phyloP scores from a whole-genome alignment of 2,888 invertebrate genomes.

The Acanthococcus lagerstroemiae region DNA sequence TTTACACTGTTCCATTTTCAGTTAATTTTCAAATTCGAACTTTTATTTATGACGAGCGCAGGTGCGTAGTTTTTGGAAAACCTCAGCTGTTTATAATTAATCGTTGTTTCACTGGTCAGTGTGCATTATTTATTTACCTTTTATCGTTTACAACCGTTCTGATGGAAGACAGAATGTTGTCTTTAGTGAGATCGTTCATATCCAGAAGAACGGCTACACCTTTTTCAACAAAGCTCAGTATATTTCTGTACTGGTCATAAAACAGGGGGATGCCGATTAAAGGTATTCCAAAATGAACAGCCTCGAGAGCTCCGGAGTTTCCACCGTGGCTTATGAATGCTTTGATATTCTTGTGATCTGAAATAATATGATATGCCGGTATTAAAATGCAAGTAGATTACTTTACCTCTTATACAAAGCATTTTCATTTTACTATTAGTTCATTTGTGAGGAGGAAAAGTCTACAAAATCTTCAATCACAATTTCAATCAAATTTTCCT shows the following conservation, averaged over 20 bases:
- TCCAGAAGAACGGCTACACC: constrained; percentile 41
- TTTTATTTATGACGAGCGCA: too few species aligned
- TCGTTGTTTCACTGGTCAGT: too few species aligned
- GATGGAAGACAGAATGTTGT: constrained; percentile 34
- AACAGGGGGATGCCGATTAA: constrained; percentile 43
- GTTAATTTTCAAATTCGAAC: too few species aligned
- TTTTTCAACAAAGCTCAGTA: constrained; percentile 38
- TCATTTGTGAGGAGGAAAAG: too few species aligned
- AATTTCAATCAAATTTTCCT: too few species aligned
- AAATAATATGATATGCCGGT: constrained; percentile 23
- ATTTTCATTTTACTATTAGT: too few species aligned
- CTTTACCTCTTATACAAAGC: too few species aligned
- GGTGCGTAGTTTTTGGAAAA: too few species aligned
- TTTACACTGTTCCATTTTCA: too few species aligned
- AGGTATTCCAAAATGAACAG: constrained; percentile 43
- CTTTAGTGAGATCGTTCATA: constrained; percentile 36
- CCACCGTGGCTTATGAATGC: constrained; percentile 49
- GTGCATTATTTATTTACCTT: constrained; percentile 36
- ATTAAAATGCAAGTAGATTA: too few species aligned
- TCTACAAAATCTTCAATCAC: too few species aligned
- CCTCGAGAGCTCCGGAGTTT: constrained; percentile 45
- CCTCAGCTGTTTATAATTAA: too few species aligned
- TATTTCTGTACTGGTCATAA: constrained; percentile 41
- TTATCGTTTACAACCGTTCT: constrained; percentile 37
- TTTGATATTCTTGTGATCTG: constrained; percentile 43